Evolutionary conservation across 1,140 invertebrate species (phyloP).

Genomic region (Acyrthosiphon pisum): DNA sequence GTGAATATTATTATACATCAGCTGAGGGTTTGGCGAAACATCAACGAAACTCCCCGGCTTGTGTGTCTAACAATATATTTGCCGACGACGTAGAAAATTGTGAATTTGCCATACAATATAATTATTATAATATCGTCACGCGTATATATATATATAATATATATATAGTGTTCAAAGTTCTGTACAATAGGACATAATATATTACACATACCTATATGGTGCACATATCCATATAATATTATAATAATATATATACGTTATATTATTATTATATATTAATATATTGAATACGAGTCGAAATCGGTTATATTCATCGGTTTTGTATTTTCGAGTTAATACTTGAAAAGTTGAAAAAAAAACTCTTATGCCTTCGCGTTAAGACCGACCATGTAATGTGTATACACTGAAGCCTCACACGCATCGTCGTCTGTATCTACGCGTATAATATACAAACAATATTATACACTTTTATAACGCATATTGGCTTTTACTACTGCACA

Average conservation of each 20-base stretch:
- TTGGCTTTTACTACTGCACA: neutral
- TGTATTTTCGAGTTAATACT: conserved; percentile 7
- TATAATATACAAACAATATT: neutral
- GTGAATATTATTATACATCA: neutral
- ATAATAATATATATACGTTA: neutral
- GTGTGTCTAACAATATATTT: neutral
- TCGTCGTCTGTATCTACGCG: too few species aligned
- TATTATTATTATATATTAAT: neutral
- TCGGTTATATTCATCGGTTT: neutral
- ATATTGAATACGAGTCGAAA: neutral
- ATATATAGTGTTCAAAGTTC: neutral
- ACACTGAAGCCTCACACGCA: neutral
- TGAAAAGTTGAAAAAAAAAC: neutral
- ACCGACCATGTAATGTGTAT: neutral
- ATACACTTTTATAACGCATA: conserved; percentile 3
- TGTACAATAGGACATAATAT: neutral
- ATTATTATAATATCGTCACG: neutral
- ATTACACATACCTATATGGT: neutral
- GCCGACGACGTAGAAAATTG: conserved; percentile 2
- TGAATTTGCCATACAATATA: neutral
- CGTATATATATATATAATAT: neutral
- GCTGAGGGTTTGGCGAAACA: neutral
- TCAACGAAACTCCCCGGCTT: neutral
- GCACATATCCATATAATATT: neutral
- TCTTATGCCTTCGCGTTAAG: neutral